phyloP scores from a whole-genome alignment of 2,797 vertebrate genomes.

The Xiphorhynchus erythropygius region DNA sequence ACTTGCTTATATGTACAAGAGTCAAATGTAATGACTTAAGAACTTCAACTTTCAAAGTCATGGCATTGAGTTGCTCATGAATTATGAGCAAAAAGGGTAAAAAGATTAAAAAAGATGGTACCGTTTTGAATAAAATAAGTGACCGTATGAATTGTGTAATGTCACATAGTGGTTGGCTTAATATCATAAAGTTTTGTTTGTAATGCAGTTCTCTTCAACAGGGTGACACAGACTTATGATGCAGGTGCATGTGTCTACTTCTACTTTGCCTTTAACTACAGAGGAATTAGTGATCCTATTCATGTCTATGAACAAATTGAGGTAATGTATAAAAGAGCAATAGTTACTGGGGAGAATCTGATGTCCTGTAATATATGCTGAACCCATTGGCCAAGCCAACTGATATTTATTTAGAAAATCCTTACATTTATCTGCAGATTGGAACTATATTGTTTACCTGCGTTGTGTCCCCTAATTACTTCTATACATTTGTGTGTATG shows the following conservation, averaged over 20 bases:
- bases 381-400: neutral
- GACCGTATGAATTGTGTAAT: neutral
- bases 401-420: neutral
- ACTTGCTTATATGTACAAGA: slow-evolving; percentile 33
- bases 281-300: slow-evolving; percentile 93
- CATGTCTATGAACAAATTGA: slow-evolving; percentile 94
- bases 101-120: neutral
- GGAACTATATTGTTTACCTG: neutral
- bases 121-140: neutral
- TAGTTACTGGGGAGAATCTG: neutral
- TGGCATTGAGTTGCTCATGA: slow-evolving; percentile 62
- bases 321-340: slow-evolving; percentile 77
- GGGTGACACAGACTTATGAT: slow-evolving; percentile 97
- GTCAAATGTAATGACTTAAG: slow-evolving; percentile 79
- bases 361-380: neutral
- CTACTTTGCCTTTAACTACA: slow-evolving; percentile 99
- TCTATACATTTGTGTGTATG: neutral
- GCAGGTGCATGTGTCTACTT: slow-evolving; percentile 98
- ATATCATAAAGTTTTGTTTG: slow-evolving; percentile 32
- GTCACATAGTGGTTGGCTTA: neutral
- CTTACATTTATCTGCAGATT: neutral
- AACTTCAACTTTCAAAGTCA: slow-evolving; percentile 78
- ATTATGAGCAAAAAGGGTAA: slow-evolving; percentile 75
- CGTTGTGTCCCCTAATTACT: neutral
- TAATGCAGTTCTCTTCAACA: slow-evolving; percentile 71